phyloP scores from a whole-genome alignment of 2,113 vertebrate species.

The Telmatochromis brichardi region DNA sequence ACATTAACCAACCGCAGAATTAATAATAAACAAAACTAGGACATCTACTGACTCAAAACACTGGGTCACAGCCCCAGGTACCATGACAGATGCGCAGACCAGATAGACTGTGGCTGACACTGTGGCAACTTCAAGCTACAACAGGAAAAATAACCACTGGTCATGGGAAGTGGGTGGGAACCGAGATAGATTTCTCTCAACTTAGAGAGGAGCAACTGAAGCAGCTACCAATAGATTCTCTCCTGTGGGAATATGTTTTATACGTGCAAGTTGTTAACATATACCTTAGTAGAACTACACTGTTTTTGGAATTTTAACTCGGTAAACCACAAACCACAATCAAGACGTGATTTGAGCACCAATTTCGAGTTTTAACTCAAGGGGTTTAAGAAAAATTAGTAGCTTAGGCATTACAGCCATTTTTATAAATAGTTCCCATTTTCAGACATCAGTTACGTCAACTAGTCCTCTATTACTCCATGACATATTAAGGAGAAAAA shows the following conservation, averaged over 20 bases:
- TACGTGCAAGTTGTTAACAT: neutral
- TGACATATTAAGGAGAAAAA: neutral
- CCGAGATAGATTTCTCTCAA: neutral
- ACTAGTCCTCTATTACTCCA: neutral
- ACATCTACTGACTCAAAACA: neutral
- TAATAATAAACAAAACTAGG: neutral
- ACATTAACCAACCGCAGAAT: neutral
- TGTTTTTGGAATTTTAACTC: neutral
- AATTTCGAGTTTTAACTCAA: neutral
- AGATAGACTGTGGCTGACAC: neutral
- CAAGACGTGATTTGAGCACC: neutral
- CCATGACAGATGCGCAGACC: neutral
- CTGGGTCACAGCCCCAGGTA: neutral
- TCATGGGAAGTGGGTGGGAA: neutral
- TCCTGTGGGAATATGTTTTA: neutral
- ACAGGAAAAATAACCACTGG: neutral
- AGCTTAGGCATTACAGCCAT: neutral
- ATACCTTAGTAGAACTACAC: neutral
- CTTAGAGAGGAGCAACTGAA: neutral
- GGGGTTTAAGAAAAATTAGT: neutral
- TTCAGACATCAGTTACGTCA: neutral
- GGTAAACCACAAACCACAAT: neutral
- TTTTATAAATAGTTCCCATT: neutral
- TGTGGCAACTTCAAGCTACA: neutral
- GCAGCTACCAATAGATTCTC: neutral